phyloP scores from a whole-genome alignment of 2,113 vertebrate genomes.

The Sminthopsis crassicaudata region DNA sequence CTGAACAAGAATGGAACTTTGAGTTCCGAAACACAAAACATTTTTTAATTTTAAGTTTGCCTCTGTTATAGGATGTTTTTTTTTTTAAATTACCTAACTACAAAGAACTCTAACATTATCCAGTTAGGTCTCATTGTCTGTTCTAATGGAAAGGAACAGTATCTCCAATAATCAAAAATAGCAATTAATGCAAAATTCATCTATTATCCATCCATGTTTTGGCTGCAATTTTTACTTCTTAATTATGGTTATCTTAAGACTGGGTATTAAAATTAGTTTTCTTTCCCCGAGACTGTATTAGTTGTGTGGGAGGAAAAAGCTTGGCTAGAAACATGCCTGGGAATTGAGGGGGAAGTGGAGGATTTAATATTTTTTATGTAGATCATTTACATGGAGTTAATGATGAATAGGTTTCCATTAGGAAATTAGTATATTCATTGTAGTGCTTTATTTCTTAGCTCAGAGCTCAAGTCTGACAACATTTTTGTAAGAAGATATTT shows the following conservation, averaged over 20 bases:
- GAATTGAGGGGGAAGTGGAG: background rate
- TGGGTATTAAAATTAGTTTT: conserved; percentile 5
- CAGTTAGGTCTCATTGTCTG: background rate
- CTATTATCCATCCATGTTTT: conserved; percentile 14
- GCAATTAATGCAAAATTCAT: conserved; percentile 16
- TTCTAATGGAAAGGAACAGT: background rate
- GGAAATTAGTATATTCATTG: background rate
- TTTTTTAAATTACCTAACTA: background rate
- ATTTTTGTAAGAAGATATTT: background rate
- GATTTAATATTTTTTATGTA: background rate
- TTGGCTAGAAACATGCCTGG: background rate
- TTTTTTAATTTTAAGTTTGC: background rate
- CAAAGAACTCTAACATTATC: background rate
- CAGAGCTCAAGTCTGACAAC: background rate
- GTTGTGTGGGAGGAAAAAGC: background rate
- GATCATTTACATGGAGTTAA: background rate
- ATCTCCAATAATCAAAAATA: background rate
- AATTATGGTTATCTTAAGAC: conserved; percentile 29
- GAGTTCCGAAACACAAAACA: background rate
- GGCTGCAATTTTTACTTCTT: background rate
- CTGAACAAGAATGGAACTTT: background rate
- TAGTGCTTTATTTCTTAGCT: background rate
- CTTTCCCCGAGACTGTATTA: conserved; percentile 13
- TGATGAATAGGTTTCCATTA: background rate
- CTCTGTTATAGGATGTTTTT: background rate